phyloP scores from a whole-genome alignment of 2,888 invertebrate genomes.

The Drosophila paranaensis region DNA sequence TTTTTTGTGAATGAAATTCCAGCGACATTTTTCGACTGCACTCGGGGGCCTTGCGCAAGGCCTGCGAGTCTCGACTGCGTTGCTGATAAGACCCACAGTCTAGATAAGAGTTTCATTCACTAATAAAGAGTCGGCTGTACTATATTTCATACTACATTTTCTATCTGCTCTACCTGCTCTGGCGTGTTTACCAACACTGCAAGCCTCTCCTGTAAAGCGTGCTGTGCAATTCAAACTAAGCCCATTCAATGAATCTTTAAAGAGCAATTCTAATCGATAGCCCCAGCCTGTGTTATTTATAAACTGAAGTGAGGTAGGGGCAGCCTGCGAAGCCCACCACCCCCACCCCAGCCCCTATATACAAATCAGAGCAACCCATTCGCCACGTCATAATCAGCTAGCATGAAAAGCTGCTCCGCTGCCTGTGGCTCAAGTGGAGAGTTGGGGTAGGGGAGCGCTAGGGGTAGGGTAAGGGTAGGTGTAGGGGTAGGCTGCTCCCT shows the following conservation, averaged over 20 bases:
- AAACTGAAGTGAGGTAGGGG: constrained; percentile 49
- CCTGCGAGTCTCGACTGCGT: too few relatives aligned
- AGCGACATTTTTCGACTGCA: background rate
- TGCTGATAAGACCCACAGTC: constrained; percentile 18
- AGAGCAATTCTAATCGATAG: constrained; percentile 74
- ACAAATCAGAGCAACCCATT: too few relatives aligned
- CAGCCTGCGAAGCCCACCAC: background rate
- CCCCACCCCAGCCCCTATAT: background rate
- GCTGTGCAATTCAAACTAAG: constrained; percentile 57
- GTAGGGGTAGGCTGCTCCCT: background rate
- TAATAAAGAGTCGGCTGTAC: constrained; percentile 5
- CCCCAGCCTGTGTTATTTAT: constrained; percentile 64
- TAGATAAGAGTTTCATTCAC: constrained; percentile 48
- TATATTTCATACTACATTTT: too few relatives aligned
- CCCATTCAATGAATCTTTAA: constrained; percentile 70
- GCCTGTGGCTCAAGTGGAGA: constrained; percentile 21
- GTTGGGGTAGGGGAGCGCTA: background rate
- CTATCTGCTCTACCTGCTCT: too few relatives aligned
- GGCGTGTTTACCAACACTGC: too few relatives aligned
- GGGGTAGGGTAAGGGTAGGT: background rate
- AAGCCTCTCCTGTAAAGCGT: too few relatives aligned
- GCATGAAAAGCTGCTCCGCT: constrained; percentile 43
- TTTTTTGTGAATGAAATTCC: constrained; percentile 10
- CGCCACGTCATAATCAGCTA: too few relatives aligned
- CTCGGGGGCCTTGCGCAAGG: constrained; percentile 24